Base-by-base conservation (phyloP, 2,888 invertebrate genomes). In the Acrobasis repandana region DNA sequence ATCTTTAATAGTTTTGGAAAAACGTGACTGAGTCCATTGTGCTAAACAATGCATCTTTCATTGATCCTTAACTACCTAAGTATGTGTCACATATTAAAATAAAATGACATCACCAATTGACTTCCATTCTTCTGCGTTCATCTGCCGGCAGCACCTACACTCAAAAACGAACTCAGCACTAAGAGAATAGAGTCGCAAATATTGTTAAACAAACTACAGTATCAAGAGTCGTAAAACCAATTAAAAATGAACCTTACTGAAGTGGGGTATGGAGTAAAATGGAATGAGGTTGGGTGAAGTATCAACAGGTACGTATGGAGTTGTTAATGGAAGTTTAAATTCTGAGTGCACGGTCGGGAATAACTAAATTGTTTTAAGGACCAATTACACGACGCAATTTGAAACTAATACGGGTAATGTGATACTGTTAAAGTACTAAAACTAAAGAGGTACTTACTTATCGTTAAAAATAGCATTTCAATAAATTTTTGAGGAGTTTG, bases 21-120 rank as follows among this genome's bases (percentile, higher is more conserved):
- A 14, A 43, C 43, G 43, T 43, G 43, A 11, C 43, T 43, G 43
- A 11, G 43, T 43, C 4, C 14, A 43, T 9, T n/a, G 1, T n/a
- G 14, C 14, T n/a, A 43, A 43, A 43, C 43, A 43, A 43, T 43
- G 10, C 43, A 2, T n/a, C 43, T 14, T 43, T 43, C 43, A 43
- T 43, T 3, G 38, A 10, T 3, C 4, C 4, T 14, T 43, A 6
- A 14, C 14, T 38, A 38, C 11, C 38, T 6, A 36, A 11, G 11
- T 10, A 20, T n/a, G 6, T 14, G 11, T 3, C 16, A 4, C 16
- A n/a, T 56, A 56, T 57, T 33, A 28, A 46, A 46, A 47, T 56
- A 56, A 43, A 20, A 47, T 57, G 57, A 57, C 47, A 57, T 57
- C 57, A 47, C 57, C 57, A 57, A 57, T 57, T 57, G 47, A 57